Evolutionary conservation across 2,888 invertebrate genomes (phyloP).

Genomic region (Exephanes ischioxanthus): DNA sequence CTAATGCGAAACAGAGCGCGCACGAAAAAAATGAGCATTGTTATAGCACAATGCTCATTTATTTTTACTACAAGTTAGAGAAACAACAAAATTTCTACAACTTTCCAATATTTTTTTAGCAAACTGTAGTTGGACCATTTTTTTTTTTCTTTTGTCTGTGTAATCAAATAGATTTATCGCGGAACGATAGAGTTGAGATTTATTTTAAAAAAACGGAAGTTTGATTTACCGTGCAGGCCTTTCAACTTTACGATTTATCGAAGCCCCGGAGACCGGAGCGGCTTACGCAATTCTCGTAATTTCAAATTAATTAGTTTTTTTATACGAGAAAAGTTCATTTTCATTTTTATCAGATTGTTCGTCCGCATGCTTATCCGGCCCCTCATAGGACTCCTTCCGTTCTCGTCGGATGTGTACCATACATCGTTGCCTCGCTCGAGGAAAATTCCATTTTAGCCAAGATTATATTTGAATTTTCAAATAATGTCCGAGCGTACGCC

Average conservation of each 20-base stretch:
- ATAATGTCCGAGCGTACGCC: slow-evolving; percentile 53
- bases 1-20: background rate
- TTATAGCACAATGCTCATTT: background rate
- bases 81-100: background rate
- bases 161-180: background rate
- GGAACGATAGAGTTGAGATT: background rate
- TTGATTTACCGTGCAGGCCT: no score
- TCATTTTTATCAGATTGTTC: background rate
- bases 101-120: background rate
- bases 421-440: background rate
- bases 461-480: slow-evolving; percentile 81
- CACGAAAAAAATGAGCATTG: background rate
- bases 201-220: background rate
- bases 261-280: no score
- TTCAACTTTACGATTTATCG: no score
- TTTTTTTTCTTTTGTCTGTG: background rate
- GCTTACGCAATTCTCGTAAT: background rate
- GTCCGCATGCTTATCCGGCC: background rate
- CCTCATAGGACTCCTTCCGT: background rate
- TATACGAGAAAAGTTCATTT: background rate
- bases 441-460: slow-evolving; percentile 59
- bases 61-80: background rate
- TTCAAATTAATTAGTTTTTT: background rate
- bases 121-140: background rate
- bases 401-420: background rate